Base-by-base conservation (phyloP, 1,140 invertebrate species). In the Plectus sambesii region DNA sequence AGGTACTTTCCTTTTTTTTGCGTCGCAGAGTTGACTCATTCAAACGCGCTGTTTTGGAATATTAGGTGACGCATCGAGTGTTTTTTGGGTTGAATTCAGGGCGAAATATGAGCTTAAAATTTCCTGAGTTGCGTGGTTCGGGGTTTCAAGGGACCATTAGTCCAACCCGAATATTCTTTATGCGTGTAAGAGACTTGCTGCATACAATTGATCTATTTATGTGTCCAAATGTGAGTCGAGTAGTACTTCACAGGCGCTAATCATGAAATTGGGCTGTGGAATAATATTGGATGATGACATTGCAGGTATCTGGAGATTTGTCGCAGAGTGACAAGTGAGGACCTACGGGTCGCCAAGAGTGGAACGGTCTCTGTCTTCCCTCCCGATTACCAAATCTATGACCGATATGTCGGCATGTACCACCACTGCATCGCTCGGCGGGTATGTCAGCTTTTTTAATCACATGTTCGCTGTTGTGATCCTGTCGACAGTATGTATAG, bases 331-430 rank as follows among this genome's bases (percentile, higher is more conserved):
- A 47, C 60, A 15, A 47, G 58, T 30, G 53, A 58, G n/a, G 63
- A 66, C 44, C 41, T 66, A 22, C 44, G 53, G 12, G 39, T 62
- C 2, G 68, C 69, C 30, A 67, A 76, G 70, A 87, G 83, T 0
- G 71, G 92, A 0, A 88, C 89, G 66, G 81, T 84, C 2, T 87
- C 87, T 1, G 93, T 89, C 70, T 97, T 97, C 69, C 92, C 92
- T 2, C 86, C 87, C n/a, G 79, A 82, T 51, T 97, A 92, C 61
- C 79, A 93, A 66, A 93, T 98, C 55, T 80, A 89, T 2, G 81
- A 84, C 56, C 81, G 80, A 71, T 96, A 85, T 73, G 81, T 93
- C 0, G 77, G 80, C 59, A 90, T 97, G 83, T 97, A 97, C 66
- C 92, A 98, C 68, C 80, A 75, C 20, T 83, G 81, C 61, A 74